Evolutionary conservation across 2,797 vertebrate genomes (phyloP), one percentile per base, ranked within the genome.

Genomic region (Macropodus opercularis): DNA sequence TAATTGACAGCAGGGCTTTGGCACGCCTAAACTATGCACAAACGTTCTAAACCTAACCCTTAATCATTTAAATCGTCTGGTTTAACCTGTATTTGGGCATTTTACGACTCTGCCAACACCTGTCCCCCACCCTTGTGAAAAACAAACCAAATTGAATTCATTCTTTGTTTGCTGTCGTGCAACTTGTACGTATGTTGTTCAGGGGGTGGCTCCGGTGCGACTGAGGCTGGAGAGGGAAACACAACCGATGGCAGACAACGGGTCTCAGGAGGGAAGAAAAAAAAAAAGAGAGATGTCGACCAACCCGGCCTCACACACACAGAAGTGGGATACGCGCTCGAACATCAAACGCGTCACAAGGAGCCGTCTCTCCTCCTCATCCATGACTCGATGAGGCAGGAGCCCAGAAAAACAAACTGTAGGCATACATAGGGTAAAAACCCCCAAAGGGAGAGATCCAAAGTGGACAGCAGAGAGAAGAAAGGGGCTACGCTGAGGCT

Each of bases 41-140:
- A 86, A 89, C 38, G 63, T 63, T 85, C 77, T 81, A 61, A 87
- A 86, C 86, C 82, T 71, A 88, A 75, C 81, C 86, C 75, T 61
- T 84, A 60, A 86, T 87, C 69, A 76, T 86, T 85, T 49, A 79
- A 83, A 88, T 85, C 11, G 66, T 87, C 87, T 83, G 83, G 90
- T 90, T 90, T 88, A 86, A 89, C 87, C 85, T 76, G 85, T 84
- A 87, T 81, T 72, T 78, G 83, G 75, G 72, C 52, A 83, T 90
- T 87, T 85, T 83, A 71, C 2, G 24, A 59, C 54, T 61, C 44
- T 63, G 75, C 83, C 84, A 80, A 76, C 84, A 89, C 86, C 83
- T 87, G 82, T 69, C 84, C 69, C 63, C 67, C 75, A 72, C 77
- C 72, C 69, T 44, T 51, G 23, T 12, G 53, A 63, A 83, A 77